A percentile compares a stretch with the other conserved stretches of the same genome.
Conservation (phyloP, 2,888 invertebrate species). For the Microchrysa polita region DNA sequence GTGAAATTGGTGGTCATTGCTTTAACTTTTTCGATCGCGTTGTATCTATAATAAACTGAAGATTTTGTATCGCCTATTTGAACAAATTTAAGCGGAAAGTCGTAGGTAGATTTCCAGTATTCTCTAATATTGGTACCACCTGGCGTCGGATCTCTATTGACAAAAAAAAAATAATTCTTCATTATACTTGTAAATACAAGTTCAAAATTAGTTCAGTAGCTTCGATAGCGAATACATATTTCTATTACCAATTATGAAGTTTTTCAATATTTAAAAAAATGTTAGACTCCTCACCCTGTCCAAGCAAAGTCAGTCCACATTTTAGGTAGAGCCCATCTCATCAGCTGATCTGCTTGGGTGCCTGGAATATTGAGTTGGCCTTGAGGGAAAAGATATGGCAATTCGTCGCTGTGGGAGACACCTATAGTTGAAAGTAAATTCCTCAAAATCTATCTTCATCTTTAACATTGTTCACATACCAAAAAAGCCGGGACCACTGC, state of each 20-base stretch:
- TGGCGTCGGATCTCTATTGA: slow-evolving; percentile 20
- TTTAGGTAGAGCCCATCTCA: background rate
- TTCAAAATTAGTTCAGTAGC: too few relatives aligned
- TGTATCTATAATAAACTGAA: too few relatives aligned
- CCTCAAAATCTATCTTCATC: too few relatives aligned
- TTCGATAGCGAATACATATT: too few relatives aligned
- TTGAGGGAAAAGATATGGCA: background rate
- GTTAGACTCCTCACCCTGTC: slow-evolving; percentile 19
- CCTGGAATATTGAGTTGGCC: background rate
- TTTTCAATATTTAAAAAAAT: too few relatives aligned
- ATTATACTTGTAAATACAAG: too few relatives aligned
- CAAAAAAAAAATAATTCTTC: too few relatives aligned
- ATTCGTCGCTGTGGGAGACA: slow-evolving; percentile 1
- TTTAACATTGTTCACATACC: too few relatives aligned
- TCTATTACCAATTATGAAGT: too few relatives aligned
- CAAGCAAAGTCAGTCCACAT: slow-evolving; percentile 7
- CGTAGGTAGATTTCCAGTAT: background rate
- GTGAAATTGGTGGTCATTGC: too few relatives aligned
- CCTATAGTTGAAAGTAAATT: too few relatives aligned
- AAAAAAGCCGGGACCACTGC: background rate
- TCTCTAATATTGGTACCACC: background rate
- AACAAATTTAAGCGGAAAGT: background rate
- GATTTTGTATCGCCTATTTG: background rate
- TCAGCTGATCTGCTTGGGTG: background rate
- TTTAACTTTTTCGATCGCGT: too few relatives aligned